A percentile compares a stretch with the other conserved stretches of the same genome.
These are phyloP conservation scores for Oreortyx pictus DNA, from an alignment of 2,797 vertebrate genomes.

Conservation along the genomic window DNA sequence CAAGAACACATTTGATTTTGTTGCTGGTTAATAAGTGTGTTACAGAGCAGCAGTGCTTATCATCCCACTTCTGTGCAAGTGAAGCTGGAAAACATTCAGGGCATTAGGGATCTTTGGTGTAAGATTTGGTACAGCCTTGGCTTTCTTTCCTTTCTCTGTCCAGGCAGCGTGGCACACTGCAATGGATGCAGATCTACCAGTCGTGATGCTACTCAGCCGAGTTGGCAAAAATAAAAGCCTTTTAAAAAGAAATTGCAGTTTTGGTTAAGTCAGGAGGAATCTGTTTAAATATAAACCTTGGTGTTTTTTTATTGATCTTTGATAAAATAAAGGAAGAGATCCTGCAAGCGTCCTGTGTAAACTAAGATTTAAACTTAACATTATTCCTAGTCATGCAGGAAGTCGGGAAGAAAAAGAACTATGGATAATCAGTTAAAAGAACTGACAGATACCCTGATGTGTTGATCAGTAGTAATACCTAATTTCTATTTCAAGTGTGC, in stretches of 20 bases:
- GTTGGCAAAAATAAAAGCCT: neutral
- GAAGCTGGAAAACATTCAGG: neutral
- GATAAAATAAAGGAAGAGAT: neutral
- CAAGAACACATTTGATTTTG: neutral
- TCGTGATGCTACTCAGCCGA: rapidly evolving
- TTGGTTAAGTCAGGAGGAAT: neutral
- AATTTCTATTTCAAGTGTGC: conserved; percentile 91
- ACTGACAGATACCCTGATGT: conserved; percentile 77
- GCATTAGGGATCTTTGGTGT: neutral
- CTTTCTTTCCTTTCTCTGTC: rapidly evolving
- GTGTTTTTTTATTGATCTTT: neutral
- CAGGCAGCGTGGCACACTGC: rapidly evolving
- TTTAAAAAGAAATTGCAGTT: neutral
- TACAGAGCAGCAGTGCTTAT: neutral
- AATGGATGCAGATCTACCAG: neutral
- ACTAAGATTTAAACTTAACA: conserved; percentile 72
- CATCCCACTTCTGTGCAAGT: rapidly evolving
- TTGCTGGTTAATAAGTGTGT: rapidly evolving
- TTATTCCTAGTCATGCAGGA: conserved; percentile 83
- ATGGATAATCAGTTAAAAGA: conserved; percentile 82
- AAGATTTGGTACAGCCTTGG: neutral
- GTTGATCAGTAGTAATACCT: conserved; percentile 87
- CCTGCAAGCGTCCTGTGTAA: conserved; percentile 63
- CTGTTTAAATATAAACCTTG: neutral
- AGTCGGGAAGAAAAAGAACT: conserved; percentile 71